Evolutionary conservation across 2,113 vertebrate species (phyloP).

Genomic region (Gymnorhina tibicen): DNA sequence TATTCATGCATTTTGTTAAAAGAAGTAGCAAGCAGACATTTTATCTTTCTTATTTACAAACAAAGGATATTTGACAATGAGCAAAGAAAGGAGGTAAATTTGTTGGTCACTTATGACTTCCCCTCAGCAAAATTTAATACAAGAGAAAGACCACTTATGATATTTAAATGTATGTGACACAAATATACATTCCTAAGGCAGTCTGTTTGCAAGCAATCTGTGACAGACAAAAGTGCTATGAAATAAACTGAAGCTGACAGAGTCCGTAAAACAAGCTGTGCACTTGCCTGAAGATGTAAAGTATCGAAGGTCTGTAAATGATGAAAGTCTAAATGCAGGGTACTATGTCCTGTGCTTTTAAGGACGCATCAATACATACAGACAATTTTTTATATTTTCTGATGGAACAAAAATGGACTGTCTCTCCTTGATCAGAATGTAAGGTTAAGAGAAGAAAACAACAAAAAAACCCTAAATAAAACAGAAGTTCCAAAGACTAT

Average conservation of each 20-base stretch:
- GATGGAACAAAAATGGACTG: background rate
- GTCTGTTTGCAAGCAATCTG: slow-evolving; percentile 3
- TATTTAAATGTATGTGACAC: background rate
- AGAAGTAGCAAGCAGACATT: background rate
- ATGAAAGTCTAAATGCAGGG: background rate
- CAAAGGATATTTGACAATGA: background rate
- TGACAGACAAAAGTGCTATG: background rate
- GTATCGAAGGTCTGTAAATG: background rate
- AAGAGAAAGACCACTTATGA: slow-evolving; percentile 21
- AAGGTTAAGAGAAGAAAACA: background rate
- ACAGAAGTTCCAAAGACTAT: background rate
- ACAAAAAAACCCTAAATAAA: background rate
- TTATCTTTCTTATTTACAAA: background rate
- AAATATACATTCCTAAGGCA: slow-evolving; percentile 4
- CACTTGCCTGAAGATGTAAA: slow-evolving; percentile 34
- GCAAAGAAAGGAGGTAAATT: background rate
- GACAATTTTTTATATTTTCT: background rate
- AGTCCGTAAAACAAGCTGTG: slow-evolving; percentile 47
- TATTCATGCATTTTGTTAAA: background rate
- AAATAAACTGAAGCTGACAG: slow-evolving; percentile 37
- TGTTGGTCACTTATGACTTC: background rate
- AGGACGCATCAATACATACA: background rate
- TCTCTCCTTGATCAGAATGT: background rate
- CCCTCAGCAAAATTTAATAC: slow-evolving; percentile 13
- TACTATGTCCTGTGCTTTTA: background rate